Evolutionary conservation across 1,140 invertebrate genomes (phyloP).

Genomic region (Drosophila nigrodunni): DNA sequence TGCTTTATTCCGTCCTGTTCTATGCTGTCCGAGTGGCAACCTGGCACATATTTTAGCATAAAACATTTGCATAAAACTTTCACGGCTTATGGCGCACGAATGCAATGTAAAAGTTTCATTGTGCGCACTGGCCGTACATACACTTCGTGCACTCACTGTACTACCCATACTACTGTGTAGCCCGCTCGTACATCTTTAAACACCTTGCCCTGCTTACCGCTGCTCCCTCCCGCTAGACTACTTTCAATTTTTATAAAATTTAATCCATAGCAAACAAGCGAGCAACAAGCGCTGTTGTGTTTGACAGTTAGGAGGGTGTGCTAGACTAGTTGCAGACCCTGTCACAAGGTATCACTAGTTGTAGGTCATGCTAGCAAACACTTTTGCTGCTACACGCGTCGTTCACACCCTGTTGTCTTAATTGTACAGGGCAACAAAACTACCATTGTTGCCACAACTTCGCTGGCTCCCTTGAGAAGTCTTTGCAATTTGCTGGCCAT

Average conservation of each 20-base stretch:
- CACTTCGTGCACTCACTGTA: conserved; percentile 20
- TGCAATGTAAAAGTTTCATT: conserved; percentile 61
- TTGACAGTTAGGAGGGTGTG: conserved; percentile 1
- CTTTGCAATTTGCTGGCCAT: conserved; percentile 43
- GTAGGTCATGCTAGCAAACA: too few species aligned
- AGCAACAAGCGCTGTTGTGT: conserved; percentile 29
- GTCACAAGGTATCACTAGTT: too few species aligned
- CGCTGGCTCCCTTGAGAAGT: conserved; percentile 42
- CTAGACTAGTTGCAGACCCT: conserved; percentile 1
- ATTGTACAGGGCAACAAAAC: conserved; percentile 24
- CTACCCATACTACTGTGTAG: not conserved
- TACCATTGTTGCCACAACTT: conserved; percentile 42
- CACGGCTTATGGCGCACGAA: conserved; percentile 60
- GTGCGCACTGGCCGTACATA: conserved; percentile 39
- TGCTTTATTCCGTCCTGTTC: not conserved
- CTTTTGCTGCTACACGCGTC: not conserved
- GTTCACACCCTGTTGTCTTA: not conserved
- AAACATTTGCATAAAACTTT: conserved; percentile 68
- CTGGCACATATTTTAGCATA: conserved; percentile 61
- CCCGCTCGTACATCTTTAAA: not conserved
- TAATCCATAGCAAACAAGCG: conserved; percentile 45
- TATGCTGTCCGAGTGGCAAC: conserved; percentile 23
- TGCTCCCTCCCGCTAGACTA: conserved; percentile 4
- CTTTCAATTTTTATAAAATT: conserved; percentile 62
- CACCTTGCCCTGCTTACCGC: not conserved